A percentile compares a stretch with the other conserved stretches of the same genome.
These are phyloP conservation scores for Sarcophaga caerulescens DNA, from an alignment of 2,888 invertebrate species.

Conservation along the genomic window DNA sequence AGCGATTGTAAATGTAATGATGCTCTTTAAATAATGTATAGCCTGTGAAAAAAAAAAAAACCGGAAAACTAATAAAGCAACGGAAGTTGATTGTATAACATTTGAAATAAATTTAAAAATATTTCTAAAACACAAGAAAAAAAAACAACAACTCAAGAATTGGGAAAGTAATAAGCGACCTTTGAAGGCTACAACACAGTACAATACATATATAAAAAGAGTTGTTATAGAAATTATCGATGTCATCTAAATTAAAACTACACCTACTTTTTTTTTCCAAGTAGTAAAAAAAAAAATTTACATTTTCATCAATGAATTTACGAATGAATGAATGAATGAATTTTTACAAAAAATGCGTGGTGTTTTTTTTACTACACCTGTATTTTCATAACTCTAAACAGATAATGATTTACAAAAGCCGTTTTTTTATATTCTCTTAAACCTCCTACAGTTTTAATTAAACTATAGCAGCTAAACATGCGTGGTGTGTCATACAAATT, in stretches of 20 bases:
- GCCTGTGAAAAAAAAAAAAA: neutral
- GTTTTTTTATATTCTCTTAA: conserved; percentile 12
- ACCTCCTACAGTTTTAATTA: conserved; percentile 43
- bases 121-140: neutral
- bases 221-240: neutral
- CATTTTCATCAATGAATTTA: conserved; percentile 29
- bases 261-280: conserved; percentile 26
- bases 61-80: neutral
- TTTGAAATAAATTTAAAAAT: conserved; percentile 19
- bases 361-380: conserved; percentile 52
- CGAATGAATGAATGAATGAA: conserved; percentile 22
- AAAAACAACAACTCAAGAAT: neutral
- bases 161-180: conserved; percentile 9
- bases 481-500: conserved; percentile 54
- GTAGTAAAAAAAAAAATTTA: conserved; percentile 24
- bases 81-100: conserved; percentile 44
- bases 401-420: conserved; percentile 36
- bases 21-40: neutral
- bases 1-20: too few species aligned
- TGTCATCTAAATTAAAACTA: neutral
- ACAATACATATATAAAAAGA: too few species aligned
- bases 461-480: conserved; percentile 27
- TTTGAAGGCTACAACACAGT: neutral
- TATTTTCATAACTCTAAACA: conserved; percentile 12
- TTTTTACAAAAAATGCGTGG: conserved; percentile 61